Conservation (phyloP, 2,888 invertebrate genomes). For the Brachyopa scutellaris region DNA sequence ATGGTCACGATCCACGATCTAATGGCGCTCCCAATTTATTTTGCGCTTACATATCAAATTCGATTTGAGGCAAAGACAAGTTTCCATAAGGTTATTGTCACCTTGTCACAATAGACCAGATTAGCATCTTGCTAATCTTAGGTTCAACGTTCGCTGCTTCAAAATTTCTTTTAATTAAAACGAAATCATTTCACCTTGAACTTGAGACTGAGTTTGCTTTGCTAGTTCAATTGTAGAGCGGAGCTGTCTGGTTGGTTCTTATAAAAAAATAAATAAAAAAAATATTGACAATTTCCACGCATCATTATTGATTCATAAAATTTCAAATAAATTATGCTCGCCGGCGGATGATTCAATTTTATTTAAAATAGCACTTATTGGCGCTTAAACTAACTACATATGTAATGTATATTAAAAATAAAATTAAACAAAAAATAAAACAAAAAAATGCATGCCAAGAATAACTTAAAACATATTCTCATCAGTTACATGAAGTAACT, state of each 20-base stretch:
- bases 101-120: slow-evolving; percentile 13
- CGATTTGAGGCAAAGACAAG: slow-evolving; percentile 8
- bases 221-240: slow-evolving; percentile 9
- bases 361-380: neutral
- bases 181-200: slow-evolving; percentile 30
- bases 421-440: no score
- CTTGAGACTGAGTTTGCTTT: slow-evolving; percentile 25
- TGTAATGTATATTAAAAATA: no score
- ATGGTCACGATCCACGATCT: no score
- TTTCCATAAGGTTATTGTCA: slow-evolving; percentile 42
- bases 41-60: no score
- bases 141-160: slow-evolving; percentile 40
- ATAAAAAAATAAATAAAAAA: no score
- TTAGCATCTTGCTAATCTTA: slow-evolving; percentile 54
- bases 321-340: neutral
- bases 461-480: slow-evolving; percentile 13
- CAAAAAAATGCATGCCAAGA: neutral
- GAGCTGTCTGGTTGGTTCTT: no score
- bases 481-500: slow-evolving; percentile 12
- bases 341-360: neutral
- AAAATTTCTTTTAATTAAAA: slow-evolving; percentile 26
- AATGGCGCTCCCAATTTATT: no score
- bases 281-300: slow-evolving; percentile 7
- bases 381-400: no score
- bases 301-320: neutral